Evolutionary conservation across 2,113 vertebrate species (phyloP), one percentile per base, ranked within the genome.

Genomic region (Polypterus senegalus): DNA sequence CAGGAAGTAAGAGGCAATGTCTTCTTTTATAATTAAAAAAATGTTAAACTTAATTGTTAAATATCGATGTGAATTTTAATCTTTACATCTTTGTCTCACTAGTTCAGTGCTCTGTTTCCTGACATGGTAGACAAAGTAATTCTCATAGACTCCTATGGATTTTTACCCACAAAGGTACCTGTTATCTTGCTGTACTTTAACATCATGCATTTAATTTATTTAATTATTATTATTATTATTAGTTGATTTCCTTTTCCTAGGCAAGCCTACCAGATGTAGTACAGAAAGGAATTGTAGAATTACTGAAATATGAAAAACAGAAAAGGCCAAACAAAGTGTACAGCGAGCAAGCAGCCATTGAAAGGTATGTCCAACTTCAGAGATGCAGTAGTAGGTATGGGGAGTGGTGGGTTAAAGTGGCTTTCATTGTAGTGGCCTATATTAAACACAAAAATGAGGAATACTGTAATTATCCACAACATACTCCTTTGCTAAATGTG

Each of bases 91-190:
- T 10, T 67, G 63, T 54, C 57, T 49, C 7, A 46, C 62, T 48
- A 98, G 93, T 95, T 93, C 65, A 78, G 83, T 61, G 83, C 87
- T 6, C 46, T 88, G 67, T 97, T 92, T 77, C 92, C 93, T 0
- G 90, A 98, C 71, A 88, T 91, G 88, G 90, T 95, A 69, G 88
- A 93, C 6, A 78, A 81, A 47, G 49, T 97, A 7, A 71, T 97
- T 55, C 71, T 98, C 52, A 72, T 97, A 76, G 93, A 97, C 64
- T 69, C 72, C 0, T 49, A 47, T 3, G 91, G 89, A 6, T 87
- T 92, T 73, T 49, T 77, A 3, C 83, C 89, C 49, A 69, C 72
- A 69, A 61, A 79, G 10, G 1, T 1, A 76, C 27, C 27, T 27
- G 27, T 27, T 27, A 27, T 27, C 27, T 27, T 27, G 27, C 27